phyloP scores from a whole-genome alignment of 2,888 invertebrate species.

The Glyphotaelius pellucidus region DNA sequence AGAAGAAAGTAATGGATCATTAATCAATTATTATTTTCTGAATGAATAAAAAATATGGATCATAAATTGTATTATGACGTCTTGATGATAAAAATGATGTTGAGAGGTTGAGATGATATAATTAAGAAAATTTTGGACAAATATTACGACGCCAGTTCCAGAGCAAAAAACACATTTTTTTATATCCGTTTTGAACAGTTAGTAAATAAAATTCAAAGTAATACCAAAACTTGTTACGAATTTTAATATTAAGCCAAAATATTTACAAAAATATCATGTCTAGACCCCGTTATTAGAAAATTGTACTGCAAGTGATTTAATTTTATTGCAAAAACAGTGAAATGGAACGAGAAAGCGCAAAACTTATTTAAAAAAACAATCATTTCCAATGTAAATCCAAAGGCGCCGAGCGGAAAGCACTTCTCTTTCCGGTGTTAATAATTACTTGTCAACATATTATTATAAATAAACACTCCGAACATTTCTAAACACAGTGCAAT shows the following conservation, averaged over 20 bases:
- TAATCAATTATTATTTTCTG: neutral
- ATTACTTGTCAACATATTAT: constrained; percentile 16
- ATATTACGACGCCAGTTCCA: no score
- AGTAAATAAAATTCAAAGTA: neutral
- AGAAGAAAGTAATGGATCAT: neutral
- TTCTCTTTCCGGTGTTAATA: constrained; percentile 29
- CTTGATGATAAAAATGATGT: neutral
- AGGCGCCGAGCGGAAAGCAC: constrained; percentile 36
- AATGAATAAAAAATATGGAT: no score
- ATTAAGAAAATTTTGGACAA: no score
- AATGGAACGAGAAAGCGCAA: constrained; percentile 46
- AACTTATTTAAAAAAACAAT: constrained; percentile 16
- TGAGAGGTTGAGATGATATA: no score
- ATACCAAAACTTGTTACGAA: neutral
- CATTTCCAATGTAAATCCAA: constrained; percentile 36
- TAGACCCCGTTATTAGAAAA: neutral
- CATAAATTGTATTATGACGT: no score
- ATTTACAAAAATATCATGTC: neutral
- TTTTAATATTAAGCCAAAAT: neutral
- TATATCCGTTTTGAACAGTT: neutral
- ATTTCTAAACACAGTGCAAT: constrained; percentile 25
- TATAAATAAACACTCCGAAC: neutral
- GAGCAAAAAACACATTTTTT: no score
- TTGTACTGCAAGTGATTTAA: neutral
- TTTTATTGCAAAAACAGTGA: constrained; percentile 14